phyloP scores from a whole-genome alignment of 2,888 invertebrate genomes.

The Leptinotarsa haldemani region DNA sequence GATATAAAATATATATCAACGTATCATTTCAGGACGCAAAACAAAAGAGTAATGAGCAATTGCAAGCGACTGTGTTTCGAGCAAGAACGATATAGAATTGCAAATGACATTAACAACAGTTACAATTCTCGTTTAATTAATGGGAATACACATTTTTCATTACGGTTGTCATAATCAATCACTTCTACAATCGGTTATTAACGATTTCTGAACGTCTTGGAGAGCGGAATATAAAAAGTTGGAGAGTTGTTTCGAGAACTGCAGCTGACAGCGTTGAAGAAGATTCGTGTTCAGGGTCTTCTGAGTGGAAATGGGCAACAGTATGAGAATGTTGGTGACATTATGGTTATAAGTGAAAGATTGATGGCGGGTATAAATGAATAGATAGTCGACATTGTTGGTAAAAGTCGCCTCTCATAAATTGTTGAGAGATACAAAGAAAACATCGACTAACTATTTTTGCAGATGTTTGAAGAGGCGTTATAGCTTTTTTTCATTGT shows the following conservation, averaged over 20 bases:
- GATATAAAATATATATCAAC: constrained; percentile 14
- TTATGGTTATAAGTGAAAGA: neutral
- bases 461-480: too few species aligned
- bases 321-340: neutral
- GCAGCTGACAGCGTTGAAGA: neutral
- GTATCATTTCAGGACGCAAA: constrained; percentile 1
- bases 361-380: neutral
- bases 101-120: constrained; percentile 15
- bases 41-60: neutral
- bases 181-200: constrained; percentile 9
- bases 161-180: constrained; percentile 20
- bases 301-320: neutral
- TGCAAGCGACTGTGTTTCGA: constrained; percentile 2
- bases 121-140: constrained; percentile 5
- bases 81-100: constrained; percentile 13
- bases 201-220: constrained; percentile 20
- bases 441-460: too few species aligned
- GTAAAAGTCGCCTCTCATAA: neutral
- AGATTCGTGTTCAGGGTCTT: neutral
- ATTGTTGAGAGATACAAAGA: too few species aligned
- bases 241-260: constrained; percentile 6
- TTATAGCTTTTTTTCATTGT: too few species aligned
- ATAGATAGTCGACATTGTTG: neutral
- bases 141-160: constrained; percentile 8
- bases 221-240: neutral